Base-by-base conservation (phyloP, 2,797 vertebrate species). In the Scolopax bukidnonensis region DNA sequence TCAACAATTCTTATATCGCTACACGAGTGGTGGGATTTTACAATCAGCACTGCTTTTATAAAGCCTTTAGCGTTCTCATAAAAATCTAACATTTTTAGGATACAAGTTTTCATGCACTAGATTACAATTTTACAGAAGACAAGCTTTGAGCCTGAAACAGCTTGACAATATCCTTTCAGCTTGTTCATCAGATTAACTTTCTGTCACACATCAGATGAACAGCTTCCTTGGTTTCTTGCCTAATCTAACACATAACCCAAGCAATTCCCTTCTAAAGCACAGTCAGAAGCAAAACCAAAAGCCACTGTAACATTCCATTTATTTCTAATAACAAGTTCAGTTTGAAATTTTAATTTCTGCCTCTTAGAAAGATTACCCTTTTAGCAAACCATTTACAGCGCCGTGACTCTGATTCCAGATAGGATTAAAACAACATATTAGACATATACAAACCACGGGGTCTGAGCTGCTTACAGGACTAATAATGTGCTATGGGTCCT, bases 401-500 rank as follows among this genome's bases (percentile, higher is more conserved):
- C 81, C 5, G 3, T 24, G 50, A 91, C 79, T 91, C 78, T 68
- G 73, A 91, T 85, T 93, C 79, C 67, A 92, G 80, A 87, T 41
- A 64, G 64, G 61, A 87, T 85, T 96, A 89, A 91, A 89, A 36
- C 32, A 91, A 94, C 69, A 24, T 61, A 64, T 45, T 74, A 93
- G 68, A 89, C 41, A 81, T 54, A 93, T 3, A 91, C 71, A 91
- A 96, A 94, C 57, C 73, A 91, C 83, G 64, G 38, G 50, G 30
- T 36, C 84, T 59, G 60, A 82, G 68, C 70, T 94, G 83, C 93
- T 84, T 89, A 74, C 51, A 84, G 85, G 43, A 97, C 87, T 92
- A 91, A 96, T 93, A 87, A 95, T 43, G 93, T 93, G 85, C 79
- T 91, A 94, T 25, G 51, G 70, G 74, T 96, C 89, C 82, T 89